Base-by-base conservation (phyloP, 2,797 vertebrate species). In the Pteropus rufus region DNA sequence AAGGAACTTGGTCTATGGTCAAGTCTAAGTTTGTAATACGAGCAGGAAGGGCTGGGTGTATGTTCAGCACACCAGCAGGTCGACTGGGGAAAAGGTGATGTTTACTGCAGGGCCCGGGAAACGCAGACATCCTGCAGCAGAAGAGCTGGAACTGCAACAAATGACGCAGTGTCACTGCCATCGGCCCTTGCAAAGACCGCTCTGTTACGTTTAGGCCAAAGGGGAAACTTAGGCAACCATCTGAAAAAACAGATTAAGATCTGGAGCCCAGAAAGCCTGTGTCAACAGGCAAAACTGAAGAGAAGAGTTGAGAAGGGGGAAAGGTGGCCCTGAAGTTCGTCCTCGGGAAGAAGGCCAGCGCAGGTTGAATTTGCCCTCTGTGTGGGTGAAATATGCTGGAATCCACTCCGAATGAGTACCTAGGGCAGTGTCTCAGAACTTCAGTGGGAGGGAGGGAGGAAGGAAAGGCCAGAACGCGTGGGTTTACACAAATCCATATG, bases 1-100 rank as follows among this genome's bases (percentile, higher is more conserved):
- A 60, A 86, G 92, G 36, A 46, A 3, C 87, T 85, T 96, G 97
- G 97, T 93, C 0, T 31, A 1, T 4, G 0, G 69, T 81, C 97
- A 97, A 93, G 56, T 89, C 72, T 29, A 41, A 89, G 93, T 79
- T 44, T 83, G 96, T 93, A 95, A 95, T 60, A 5, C 0, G 75
- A 97, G 95, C 93, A 94, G 96, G 93, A 94, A 96, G 90, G 94
- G 95, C 94, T 84, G 96, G 92, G 91, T 82, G 92, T 96, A 93
- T 82, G 79, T 65, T 79, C 84, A 44, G 67, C 5, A 21, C 23
- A 7, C 70, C 54, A 83, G 92, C 96, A 92, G 95, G 97, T 97
- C 94, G 54, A 72, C 88, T 91, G 62, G 97, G 96, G 97, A 70
- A 95, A 97, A 96, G 97, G 97, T 94, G 83, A 89, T 97, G 97